phyloP scores from a whole-genome alignment of 1,140 invertebrate genomes.

The Drosophila melanica region DNA sequence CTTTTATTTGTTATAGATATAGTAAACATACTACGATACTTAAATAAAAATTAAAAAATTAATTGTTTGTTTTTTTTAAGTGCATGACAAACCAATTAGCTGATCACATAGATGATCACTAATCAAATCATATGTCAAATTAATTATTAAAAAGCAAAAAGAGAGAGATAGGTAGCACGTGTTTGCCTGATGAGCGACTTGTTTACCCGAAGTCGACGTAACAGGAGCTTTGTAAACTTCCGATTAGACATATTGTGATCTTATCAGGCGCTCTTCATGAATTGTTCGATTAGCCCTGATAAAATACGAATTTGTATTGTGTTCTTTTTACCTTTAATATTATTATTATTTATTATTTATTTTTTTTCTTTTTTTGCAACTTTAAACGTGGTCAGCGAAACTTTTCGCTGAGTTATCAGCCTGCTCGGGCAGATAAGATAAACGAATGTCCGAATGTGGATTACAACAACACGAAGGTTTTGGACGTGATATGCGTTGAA shows the following conservation, averaged over 20 bases:
- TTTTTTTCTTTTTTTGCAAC: constrained; percentile 31
- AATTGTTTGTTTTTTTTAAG: constrained; percentile 11
- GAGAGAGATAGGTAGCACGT: neutral
- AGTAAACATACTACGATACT: too few species aligned
- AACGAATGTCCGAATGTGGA: constrained; percentile 28
- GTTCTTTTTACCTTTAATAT: constrained; percentile 1
- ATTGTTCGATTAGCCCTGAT: constrained; percentile 31
- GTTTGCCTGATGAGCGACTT: neutral
- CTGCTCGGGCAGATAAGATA: constrained; percentile 39
- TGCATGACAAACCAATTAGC: constrained; percentile 61
- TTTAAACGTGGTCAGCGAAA: constrained; percentile 48
- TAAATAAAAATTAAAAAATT: too few species aligned
- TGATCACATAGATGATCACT: constrained; percentile 33
- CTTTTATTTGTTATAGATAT: too few species aligned
- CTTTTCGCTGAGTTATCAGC: constrained; percentile 44
- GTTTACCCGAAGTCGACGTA: neutral
- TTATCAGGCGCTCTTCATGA: constrained; percentile 31
- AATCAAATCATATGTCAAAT: constrained; percentile 36
- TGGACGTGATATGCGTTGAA: constrained; percentile 32
- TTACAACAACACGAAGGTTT: constrained; percentile 26
- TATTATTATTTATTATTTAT: neutral
- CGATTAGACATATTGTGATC: constrained; percentile 2
- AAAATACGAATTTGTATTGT: constrained; percentile 10
- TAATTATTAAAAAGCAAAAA: constrained; percentile 11
- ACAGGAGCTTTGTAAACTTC: constrained; percentile 6